A percentile compares a stretch with the other conserved stretches of the same genome.
phyloP scores from a whole-genome alignment of 1,140 invertebrate species.

The Scaptomyza montana region DNA sequence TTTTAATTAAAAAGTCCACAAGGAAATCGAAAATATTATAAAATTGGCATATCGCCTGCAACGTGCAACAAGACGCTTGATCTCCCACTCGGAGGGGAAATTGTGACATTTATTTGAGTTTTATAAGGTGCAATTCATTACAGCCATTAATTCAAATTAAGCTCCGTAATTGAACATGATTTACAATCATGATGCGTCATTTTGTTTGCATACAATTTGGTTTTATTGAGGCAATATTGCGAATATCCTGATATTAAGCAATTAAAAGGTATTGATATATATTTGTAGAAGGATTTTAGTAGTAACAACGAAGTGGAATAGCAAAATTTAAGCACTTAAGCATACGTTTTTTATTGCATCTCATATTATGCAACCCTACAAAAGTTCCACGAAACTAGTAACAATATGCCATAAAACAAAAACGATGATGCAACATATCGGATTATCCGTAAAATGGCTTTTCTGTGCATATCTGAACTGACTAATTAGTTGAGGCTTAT shows the following conservation, averaged over 20 bases:
- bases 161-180: conserved; percentile 47
- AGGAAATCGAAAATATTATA: conserved; percentile 71
- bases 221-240: background rate
- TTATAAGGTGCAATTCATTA: conserved; percentile 73
- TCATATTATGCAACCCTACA: too few relatives aligned
- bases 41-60: background rate
- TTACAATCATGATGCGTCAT: conserved; percentile 5
- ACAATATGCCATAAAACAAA: too few relatives aligned
- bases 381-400: background rate
- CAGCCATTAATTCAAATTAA: conserved; percentile 67
- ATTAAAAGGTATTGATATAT: too few relatives aligned
- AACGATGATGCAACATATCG: conserved; percentile 3
- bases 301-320: too few relatives aligned
- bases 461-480: conserved; percentile 12
- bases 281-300: too few relatives aligned
- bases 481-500: conserved; percentile 38
- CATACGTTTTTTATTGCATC: too few relatives aligned
- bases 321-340: too few relatives aligned
- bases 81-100: conserved; percentile 38
- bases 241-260: too few relatives aligned
- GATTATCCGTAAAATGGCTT: background rate
- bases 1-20: conserved; percentile 82
- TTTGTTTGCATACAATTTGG: background rate
- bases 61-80: too few relatives aligned
- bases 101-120: conserved; percentile 59